Conservation (phyloP, 2,888 invertebrate genomes). For the Dasypogon diadema region DNA sequence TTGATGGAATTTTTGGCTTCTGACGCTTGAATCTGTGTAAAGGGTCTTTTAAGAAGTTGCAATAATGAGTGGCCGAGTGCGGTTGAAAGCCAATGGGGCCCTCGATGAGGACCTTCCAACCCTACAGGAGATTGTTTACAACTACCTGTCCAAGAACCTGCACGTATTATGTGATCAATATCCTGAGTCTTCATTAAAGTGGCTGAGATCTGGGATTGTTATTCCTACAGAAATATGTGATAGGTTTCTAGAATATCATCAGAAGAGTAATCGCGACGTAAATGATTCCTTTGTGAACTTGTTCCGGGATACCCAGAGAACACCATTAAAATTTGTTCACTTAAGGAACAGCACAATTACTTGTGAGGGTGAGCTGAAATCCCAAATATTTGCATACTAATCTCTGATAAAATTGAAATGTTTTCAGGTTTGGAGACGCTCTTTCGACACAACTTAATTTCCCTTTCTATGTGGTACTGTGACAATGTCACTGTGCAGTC, state of each 20-base stretch:
- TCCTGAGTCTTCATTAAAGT: slow-evolving; percentile 62
- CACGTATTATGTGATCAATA: slow-evolving; percentile 63
- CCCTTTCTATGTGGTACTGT: slow-evolving; percentile 83
- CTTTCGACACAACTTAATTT: slow-evolving; percentile 78
- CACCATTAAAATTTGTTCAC: slow-evolving; percentile 77
- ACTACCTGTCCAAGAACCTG: slow-evolving; percentile 66
- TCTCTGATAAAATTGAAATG: not conserved
- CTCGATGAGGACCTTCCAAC: slow-evolving; percentile 68
- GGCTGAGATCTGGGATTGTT: slow-evolving; percentile 72
- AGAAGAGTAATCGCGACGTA: slow-evolving; percentile 69
- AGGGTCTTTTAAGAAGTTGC: not conserved
- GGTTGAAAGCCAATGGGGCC: slow-evolving; percentile 67
- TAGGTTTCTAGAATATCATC: slow-evolving; percentile 68
- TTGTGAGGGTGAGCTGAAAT: slow-evolving; percentile 74
- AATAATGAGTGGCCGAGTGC: slow-evolving; percentile 68
- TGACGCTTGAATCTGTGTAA: slow-evolving; percentile 9
- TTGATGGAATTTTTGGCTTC: slow-evolving; percentile 37
- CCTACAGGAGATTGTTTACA: slow-evolving; percentile 66
- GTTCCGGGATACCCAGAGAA: slow-evolving; percentile 76
- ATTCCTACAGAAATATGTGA: slow-evolving; percentile 81
- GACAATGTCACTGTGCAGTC: slow-evolving; percentile 75
- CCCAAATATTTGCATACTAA: not conserved
- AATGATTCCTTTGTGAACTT: slow-evolving; percentile 79
- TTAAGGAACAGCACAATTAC: slow-evolving; percentile 80
- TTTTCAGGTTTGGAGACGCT: slow-evolving; percentile 72